A percentile compares a stretch with the other conserved stretches of the same genome.
These are phyloP conservation scores for Lampris incognitus DNA, from an alignment of 2,113 vertebrate genomes.

Conservation along the genomic window DNA sequence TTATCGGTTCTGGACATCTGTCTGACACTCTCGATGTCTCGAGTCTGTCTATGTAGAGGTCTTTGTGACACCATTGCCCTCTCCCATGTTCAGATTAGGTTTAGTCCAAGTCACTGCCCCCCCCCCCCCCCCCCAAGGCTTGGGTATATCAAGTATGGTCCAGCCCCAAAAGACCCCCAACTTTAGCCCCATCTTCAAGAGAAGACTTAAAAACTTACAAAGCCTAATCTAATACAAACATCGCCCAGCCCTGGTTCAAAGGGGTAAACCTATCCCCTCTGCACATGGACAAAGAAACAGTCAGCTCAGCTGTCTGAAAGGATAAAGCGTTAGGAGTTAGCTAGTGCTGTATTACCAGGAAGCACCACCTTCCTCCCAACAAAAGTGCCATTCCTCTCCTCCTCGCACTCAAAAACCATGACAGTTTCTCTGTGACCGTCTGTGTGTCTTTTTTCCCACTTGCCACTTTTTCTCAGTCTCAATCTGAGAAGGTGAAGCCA, in stretches of 20 bases:
- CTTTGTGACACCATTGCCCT: constrained; percentile 40
- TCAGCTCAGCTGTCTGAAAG: constrained; percentile 49
- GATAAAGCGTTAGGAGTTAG: constrained; percentile 64
- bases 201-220: constrained; percentile 50
- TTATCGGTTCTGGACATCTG: constrained; percentile 73
- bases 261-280: constrained; percentile 68
- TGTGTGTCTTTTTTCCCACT: constrained; percentile 36
- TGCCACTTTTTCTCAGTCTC: constrained; percentile 61
- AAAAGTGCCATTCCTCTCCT: constrained; percentile 14
- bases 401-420: constrained; percentile 42
- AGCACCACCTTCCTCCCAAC: neutral
- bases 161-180: constrained; percentile 27
- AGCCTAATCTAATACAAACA: constrained; percentile 76
- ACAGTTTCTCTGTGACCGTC: constrained; percentile 17
- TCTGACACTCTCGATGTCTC: constrained; percentile 55
- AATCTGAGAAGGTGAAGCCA: constrained; percentile 60
- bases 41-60: constrained; percentile 45
- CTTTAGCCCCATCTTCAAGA: constrained; percentile 50
- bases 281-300: constrained; percentile 60
- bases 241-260: constrained; percentile 64
- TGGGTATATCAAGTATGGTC: constrained; percentile 41
- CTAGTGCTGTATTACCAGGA: constrained; percentile 58
- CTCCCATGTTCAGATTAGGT: constrained; percentile 25
- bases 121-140: constrained; percentile 36
- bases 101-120: constrained; percentile 22